Conservation (phyloP, 92 coral and sea anemone genomes). For the Galaxea fascicularis region DNA sequence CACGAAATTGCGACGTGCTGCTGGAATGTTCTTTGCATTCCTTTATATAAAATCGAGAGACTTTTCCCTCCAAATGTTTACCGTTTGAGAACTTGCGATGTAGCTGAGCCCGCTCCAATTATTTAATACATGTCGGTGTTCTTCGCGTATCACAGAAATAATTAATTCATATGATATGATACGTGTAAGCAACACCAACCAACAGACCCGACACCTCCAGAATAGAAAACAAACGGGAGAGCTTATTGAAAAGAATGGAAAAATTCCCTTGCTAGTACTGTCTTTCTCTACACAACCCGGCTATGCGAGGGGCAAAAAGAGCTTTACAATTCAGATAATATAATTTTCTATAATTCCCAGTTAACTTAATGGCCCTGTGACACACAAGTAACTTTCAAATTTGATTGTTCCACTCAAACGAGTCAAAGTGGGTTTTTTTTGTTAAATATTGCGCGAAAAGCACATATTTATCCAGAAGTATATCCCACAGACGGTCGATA, state of each 20-base stretch:
- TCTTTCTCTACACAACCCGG: not conserved
- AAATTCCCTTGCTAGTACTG: not conserved
- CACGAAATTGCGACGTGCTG: not conserved
- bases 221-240: not conserved
- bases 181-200: not conserved
- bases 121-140: not conserved
- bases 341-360: not conserved
- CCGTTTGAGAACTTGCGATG: not conserved
- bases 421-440: too few relatives aligned
- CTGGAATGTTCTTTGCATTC: constrained; percentile 26
- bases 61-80: not conserved
- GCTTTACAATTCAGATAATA: too few relatives aligned
- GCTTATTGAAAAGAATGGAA: not conserved
- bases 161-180: constrained; percentile 16
- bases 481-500: not conserved
- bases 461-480: not conserved
- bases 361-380: not conserved
- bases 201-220: not conserved
- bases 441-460: not conserved
- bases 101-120: not conserved
- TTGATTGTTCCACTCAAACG: not conserved
- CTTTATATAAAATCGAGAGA: not conserved
- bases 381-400: not conserved
- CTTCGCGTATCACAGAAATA: constrained; percentile 2
- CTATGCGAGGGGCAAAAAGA: not conserved